phyloP scores from a whole-genome alignment of 2,797 vertebrate species.

The Gila robusta region DNA sequence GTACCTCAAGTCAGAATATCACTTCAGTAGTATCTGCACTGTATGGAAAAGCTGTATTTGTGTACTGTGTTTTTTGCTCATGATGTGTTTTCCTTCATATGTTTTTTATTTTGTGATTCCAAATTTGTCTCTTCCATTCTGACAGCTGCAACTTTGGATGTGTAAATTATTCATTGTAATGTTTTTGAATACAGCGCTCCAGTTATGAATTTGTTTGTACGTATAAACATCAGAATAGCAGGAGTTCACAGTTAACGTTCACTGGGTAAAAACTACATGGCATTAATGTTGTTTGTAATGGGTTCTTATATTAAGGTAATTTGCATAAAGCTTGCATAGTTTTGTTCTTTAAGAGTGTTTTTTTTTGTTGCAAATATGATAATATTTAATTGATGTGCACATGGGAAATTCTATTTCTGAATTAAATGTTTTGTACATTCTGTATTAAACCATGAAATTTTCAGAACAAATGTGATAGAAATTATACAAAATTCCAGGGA shows the following conservation, averaged over 20 bases:
- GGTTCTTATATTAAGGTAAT: background rate
- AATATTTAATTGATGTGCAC: slow-evolving; percentile 12
- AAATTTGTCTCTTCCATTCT: background rate
- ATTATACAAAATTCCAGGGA: background rate
- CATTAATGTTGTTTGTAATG: slow-evolving; percentile 13
- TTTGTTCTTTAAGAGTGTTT: background rate
- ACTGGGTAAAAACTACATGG: background rate
- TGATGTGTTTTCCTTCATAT: slow-evolving; percentile 40
- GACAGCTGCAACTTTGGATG: background rate
- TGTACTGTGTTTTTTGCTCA: slow-evolving; percentile 1
- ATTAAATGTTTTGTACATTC: slow-evolving; percentile 36
- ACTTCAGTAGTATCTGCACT: slow-evolving; percentile 9
- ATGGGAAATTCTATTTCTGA: background rate
- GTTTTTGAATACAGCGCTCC: background rate
- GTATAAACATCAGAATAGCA: background rate
- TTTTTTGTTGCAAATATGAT: background rate
- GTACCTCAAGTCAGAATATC: slow-evolving; percentile 24
- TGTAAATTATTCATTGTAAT: slow-evolving; percentile 9
- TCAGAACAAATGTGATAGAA: slow-evolving; percentile 3
- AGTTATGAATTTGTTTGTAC: background rate
- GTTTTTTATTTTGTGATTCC: slow-evolving; percentile 29
- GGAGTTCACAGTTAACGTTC: background rate
- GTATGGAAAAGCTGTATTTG: slow-evolving; percentile 12
- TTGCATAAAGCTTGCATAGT: background rate
- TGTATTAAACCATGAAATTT: slow-evolving; percentile 9